These are phyloP conservation scores for Ptychodera flava DNA, from an alignment of 35 echinoderm and acorn worm species.

Conservation along the genomic window DNA sequence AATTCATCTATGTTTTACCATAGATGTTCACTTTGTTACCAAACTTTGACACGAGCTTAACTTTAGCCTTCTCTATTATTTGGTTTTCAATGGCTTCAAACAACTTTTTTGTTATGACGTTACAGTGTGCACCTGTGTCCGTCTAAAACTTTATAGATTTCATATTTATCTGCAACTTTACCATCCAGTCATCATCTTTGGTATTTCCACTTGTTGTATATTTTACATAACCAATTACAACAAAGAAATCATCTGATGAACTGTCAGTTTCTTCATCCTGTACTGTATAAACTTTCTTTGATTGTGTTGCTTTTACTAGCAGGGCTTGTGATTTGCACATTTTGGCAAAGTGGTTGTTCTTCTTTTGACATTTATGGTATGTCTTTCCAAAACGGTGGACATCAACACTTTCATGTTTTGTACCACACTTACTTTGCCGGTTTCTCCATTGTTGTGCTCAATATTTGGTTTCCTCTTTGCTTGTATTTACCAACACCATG, in stretches of 20 bases:
- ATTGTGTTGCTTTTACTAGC: background rate
- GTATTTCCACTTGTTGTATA: background rate
- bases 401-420: background rate
- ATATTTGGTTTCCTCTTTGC: too few relatives aligned
- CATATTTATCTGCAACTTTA: background rate
- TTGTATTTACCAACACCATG: too few relatives aligned
- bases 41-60: slow-evolving; percentile 6
- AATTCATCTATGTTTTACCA: slow-evolving; percentile 3
- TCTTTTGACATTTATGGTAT: slow-evolving; percentile 33
- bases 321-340: slow-evolving; percentile 6
- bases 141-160: background rate
- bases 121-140: slow-evolving; percentile 25
- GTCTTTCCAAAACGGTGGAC: slow-evolving; percentile 11
- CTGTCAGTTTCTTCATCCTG: background rate
- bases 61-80: background rate
- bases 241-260: slow-evolving; percentile 8
- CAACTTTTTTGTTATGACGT: background rate
- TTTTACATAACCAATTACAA: background rate
- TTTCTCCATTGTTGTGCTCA: too few relatives aligned
- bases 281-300: background rate
- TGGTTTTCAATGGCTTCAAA: background rate
- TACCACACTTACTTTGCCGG: slow-evolving; percentile 32
- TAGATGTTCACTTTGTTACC: slow-evolving; percentile 3
- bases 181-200: background rate
- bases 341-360: slow-evolving; percentile 29